A percentile compares a stretch with the other conserved stretches of the same genome.
Conservation (phyloP, 64 coral and sea anemone genomes). For the Astreopora myriophthalma region DNA sequence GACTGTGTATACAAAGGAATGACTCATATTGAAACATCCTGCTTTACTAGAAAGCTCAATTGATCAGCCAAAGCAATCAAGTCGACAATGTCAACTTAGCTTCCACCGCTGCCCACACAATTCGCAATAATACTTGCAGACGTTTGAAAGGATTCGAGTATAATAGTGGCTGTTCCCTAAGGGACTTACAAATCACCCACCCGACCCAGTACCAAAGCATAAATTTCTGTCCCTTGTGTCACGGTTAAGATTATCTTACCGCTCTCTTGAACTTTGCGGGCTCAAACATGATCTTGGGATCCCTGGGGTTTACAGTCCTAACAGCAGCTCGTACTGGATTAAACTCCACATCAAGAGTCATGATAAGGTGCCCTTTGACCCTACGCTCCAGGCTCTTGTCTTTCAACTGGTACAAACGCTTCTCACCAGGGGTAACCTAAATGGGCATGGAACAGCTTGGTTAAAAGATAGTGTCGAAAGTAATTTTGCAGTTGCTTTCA, state of each 20-base stretch:
- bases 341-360: constrained; percentile 85
- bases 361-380: constrained; percentile 90
- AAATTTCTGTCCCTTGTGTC: no score
- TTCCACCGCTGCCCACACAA: no score
- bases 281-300: constrained; percentile 86
- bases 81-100: no score
- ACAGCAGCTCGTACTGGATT: constrained; percentile 91
- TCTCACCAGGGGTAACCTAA: constrained; percentile 83
- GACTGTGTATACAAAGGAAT: not conserved
- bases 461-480: no score
- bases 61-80: no score
- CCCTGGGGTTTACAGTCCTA: constrained; percentile 92
- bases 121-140: no score
- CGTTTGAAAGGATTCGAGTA: no score
- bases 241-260: constrained; percentile 46
- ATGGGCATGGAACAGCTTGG: not conserved
- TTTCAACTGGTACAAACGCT: constrained; percentile 94
- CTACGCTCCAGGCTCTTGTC: constrained; percentile 90
- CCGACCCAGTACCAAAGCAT: not conserved
- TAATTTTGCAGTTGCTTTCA: no score
- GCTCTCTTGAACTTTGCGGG: constrained; percentile 93
- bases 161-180: not conserved
- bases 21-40: no score
- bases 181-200: not conserved
- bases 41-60: no score